Conservation (phyloP, 2,113 vertebrate genomes). For the Crypturellus undulatus region DNA sequence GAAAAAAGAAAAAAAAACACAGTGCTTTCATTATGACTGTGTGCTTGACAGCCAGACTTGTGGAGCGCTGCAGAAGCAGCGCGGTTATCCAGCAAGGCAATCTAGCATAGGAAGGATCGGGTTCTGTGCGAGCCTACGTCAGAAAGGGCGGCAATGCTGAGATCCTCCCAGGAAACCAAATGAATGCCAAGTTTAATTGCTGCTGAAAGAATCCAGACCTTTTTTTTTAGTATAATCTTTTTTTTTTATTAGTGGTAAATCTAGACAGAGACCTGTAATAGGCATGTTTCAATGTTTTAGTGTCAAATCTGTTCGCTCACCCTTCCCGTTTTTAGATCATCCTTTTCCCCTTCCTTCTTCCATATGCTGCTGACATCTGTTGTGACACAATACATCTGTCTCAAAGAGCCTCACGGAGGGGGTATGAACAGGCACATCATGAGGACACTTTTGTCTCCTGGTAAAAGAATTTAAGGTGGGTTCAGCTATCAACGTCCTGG, state of each 20-base stretch:
- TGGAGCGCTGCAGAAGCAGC: not conserved
- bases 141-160: not conserved
- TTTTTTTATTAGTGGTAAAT: slow-evolving; percentile 6
- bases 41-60: slow-evolving; percentile 11
- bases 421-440: not conserved
- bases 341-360: slow-evolving; percentile 54
- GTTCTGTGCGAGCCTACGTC: not conserved
- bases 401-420: not conserved
- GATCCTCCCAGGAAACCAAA: not conserved
- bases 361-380: slow-evolving; percentile 66
- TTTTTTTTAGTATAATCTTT: not conserved
- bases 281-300: not conserved
- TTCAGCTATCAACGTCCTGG: not conserved
- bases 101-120: not conserved
- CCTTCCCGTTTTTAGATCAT: slow-evolving; percentile 49
- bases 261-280: not conserved
- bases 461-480: not conserved
- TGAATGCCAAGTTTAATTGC: slow-evolving; percentile 34
- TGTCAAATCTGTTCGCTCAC: slow-evolving; percentile 28
- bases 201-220: not conserved
- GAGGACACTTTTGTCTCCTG: not conserved
- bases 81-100: not conserved
- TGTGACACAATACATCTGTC: slow-evolving; percentile 60
- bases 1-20: slow-evolving; percentile 55
- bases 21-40: slow-evolving; percentile 1